Evolutionary conservation across 1,140 invertebrate species (phyloP), one percentile per base, ranked within the genome.

Genomic region (Eueides isabella): DNA sequence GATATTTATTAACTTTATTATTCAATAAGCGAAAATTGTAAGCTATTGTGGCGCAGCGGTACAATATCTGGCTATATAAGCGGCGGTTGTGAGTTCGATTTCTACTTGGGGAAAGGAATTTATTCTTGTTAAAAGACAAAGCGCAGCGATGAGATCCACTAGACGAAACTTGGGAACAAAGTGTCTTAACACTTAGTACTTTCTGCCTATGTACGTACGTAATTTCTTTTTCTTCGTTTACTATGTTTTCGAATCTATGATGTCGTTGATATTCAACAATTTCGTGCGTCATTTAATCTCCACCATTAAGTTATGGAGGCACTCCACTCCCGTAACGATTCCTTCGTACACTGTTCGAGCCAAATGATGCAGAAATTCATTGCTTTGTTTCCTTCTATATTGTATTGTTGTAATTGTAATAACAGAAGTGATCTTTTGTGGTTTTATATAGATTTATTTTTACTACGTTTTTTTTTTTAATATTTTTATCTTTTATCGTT

Each of bases 311-410:
- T 55, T 38, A 44, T 44, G 38, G 33, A 38, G 31, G 23, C 65
- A 44, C 33, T 16, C 26, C 19, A 44, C 38, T 41, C 35, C 61
- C 61, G 30, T 63, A 41, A n/a, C 26, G 31, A 44, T n/a, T 67
- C 63, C 66, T 62, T 71, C 74, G 31, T 71, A 29, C 64, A 66
- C 31, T 67, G 38, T 41, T 69, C 65, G 19, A 38, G 26, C 12
- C 38, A 67, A 78, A 78, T 74, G 72, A 74, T 63, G 65, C 61
- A 72, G 63, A 66, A 77, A 77, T 63, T 63, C 69, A 74, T 64
- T 67, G 76, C 61, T 61, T 67, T 65, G 66, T 44, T 71, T 67
- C n/a, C 67, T 26, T 23, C 19, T 55, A 12, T 55, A 26, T 26
- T 55, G 48, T 55, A 55, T 55, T 55, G 11, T 55, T 55, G 19